Conservation (phyloP, 2,113 vertebrate genomes). For the Thamnophis sirtalis region DNA sequence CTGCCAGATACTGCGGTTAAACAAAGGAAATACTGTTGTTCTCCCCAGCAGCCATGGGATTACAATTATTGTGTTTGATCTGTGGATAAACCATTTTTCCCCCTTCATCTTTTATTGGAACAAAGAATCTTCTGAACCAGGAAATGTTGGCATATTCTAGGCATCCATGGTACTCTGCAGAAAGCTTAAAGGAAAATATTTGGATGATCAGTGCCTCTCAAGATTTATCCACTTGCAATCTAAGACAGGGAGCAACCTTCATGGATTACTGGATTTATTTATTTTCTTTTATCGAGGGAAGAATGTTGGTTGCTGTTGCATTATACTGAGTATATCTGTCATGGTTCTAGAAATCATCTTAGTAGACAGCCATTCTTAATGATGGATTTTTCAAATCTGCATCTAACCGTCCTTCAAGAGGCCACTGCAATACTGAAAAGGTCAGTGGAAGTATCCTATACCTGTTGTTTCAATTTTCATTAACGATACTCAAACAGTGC, state of each 20-base stretch:
- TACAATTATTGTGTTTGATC: conserved; percentile 65
- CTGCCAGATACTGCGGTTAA: conserved; percentile 68
- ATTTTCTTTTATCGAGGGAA: conserved; percentile 30
- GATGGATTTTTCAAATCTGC: conserved; percentile 53
- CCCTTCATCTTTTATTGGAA: conserved; percentile 67
- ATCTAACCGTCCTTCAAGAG: conserved; percentile 53
- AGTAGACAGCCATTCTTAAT: conserved; percentile 53
- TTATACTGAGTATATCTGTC: conserved; percentile 36
- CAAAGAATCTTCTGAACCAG: conserved; percentile 66
- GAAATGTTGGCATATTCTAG: conserved; percentile 72
- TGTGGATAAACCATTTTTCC: conserved; percentile 57
- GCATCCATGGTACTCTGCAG: conserved; percentile 47
- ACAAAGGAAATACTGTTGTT: conserved; percentile 46
- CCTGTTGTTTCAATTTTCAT: background rate
- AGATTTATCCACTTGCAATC: background rate
- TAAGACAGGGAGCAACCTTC: conserved; percentile 19
- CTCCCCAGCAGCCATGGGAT: conserved; percentile 60
- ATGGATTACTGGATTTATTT: conserved; percentile 63
- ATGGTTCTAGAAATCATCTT: conserved; percentile 47
- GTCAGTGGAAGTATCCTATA: conserved; percentile 55
- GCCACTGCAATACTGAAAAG: conserved; percentile 40
- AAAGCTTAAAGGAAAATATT: conserved; percentile 35
- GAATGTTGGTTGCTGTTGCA: conserved; percentile 44
- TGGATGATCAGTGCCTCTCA: conserved; percentile 39
- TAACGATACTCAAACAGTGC: background rate